These are phyloP conservation scores for Osmoderma eremita DNA, from an alignment of 2,888 invertebrate genomes.

Conservation along the genomic window DNA sequence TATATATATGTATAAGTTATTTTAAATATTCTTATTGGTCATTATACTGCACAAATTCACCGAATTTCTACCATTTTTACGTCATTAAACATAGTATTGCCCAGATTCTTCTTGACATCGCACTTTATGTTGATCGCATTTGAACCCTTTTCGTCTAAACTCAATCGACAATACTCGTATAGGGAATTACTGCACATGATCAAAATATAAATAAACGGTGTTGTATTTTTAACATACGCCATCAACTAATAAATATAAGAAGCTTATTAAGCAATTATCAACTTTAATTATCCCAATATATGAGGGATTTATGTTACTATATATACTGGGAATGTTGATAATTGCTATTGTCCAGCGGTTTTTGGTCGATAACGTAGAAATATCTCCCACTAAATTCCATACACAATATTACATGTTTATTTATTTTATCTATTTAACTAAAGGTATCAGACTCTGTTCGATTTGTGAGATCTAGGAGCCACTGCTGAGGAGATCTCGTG, in stretches of 20 bases:
- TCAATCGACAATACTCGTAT: constrained; percentile 12
- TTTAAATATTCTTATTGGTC: neutral
- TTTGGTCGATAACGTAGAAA: too few relatives aligned
- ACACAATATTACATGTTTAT: too few relatives aligned
- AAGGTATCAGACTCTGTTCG: too few relatives aligned
- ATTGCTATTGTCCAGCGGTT: neutral
- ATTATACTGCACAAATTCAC: neutral
- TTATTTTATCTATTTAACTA: too few relatives aligned
- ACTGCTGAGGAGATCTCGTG: too few relatives aligned
- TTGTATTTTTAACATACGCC: constrained; percentile 12
- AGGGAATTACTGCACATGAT: constrained; percentile 11
- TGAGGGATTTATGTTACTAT: constrained; percentile 18
- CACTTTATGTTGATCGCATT: constrained; percentile 14
- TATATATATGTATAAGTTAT: neutral
- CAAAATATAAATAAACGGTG: neutral
- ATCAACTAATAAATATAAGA: constrained; percentile 26
- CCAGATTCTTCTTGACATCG: neutral
- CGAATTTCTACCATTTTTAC: constrained; percentile 3
- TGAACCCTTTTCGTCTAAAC: constrained; percentile 17
- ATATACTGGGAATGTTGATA: neutral
- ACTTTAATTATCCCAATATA: constrained; percentile 23
- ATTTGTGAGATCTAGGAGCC: too few relatives aligned
- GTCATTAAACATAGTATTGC: constrained; percentile 11
- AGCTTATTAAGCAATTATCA: constrained; percentile 27
- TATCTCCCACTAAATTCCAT: too few relatives aligned